Evolutionary conservation across 2,113 vertebrate genomes (phyloP).

Genomic region (Leucosticte australis): DNA sequence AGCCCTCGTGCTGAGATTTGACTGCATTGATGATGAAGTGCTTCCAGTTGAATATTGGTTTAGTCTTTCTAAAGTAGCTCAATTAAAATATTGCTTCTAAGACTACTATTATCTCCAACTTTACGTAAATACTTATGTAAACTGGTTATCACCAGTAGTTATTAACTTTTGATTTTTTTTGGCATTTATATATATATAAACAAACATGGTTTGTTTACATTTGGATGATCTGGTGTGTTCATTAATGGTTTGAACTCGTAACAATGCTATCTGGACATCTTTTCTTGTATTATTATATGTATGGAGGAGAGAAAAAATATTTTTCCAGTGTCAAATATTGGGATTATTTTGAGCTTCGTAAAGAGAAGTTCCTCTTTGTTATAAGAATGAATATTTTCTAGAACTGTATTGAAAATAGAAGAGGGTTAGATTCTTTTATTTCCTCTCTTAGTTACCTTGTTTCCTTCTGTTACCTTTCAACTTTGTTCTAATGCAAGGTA

Average conservation of each 20-base stretch:
- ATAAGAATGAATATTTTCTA: neutral
- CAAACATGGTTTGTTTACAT: neutral
- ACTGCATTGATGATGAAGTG: neutral
- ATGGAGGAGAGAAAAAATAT: neutral
- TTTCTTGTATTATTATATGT: neutral
- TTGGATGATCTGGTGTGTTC: neutral
- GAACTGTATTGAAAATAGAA: neutral
- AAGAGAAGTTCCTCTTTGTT: neutral
- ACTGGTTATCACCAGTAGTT: neutral
- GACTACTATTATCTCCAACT: neutral
- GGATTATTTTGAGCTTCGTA: neutral
- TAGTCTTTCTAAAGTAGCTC: neutral
- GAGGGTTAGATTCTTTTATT: neutral
- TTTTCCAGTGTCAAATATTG: neutral
- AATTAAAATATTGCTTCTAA: neutral
- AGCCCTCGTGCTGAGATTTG: rapidly evolving
- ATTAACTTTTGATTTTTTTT: neutral
- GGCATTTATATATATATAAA: neutral
- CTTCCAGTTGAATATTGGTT: neutral
- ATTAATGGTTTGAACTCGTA: neutral
- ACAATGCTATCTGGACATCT: neutral
- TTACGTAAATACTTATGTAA: neutral
- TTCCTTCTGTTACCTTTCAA: neutral
- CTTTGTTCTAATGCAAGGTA: neutral
- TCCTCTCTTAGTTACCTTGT: neutral